phyloP scores from a whole-genome alignment of 2,888 invertebrate genomes.

The Meloe dianella region DNA sequence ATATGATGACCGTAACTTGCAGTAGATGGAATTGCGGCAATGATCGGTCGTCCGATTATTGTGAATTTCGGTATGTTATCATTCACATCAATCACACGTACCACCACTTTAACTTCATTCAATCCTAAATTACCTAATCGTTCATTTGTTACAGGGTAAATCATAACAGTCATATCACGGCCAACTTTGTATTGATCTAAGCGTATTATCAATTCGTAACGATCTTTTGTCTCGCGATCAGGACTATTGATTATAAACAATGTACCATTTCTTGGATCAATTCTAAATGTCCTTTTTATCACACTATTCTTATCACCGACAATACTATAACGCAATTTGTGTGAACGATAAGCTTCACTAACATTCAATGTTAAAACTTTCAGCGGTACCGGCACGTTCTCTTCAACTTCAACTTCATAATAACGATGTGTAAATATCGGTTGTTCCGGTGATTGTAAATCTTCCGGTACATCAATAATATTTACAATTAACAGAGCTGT shows the following conservation, averaged over 20 bases:
- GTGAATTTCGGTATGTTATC: slow-evolving; percentile 83
- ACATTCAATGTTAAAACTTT: slow-evolving; percentile 79
- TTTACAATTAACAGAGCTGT: slow-evolving; percentile 75
- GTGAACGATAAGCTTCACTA: slow-evolving; percentile 69
- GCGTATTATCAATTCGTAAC: slow-evolving; percentile 67
- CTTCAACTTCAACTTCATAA: slow-evolving; percentile 82
- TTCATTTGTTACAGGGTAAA: slow-evolving; percentile 78
- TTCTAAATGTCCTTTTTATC: slow-evolving; percentile 69
- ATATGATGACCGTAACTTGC: slow-evolving; percentile 84
- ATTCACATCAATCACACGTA: slow-evolving; percentile 80
- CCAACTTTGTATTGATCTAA: slow-evolving; percentile 65
- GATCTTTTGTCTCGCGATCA: slow-evolving; percentile 74
- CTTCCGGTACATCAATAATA: slow-evolving; percentile 71
- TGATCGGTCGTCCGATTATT: slow-evolving; percentile 76
- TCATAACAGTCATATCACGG: slow-evolving; percentile 74
- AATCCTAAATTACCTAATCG: slow-evolving; percentile 68
- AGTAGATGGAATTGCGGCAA: slow-evolving; percentile 82
- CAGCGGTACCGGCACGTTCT: slow-evolving; percentile 78
- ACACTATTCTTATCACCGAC: slow-evolving; percentile 67
- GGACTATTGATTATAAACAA: slow-evolving; percentile 75
- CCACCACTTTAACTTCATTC: slow-evolving; percentile 81
- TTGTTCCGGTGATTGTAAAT: slow-evolving; percentile 51
- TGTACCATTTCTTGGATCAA: slow-evolving; percentile 79
- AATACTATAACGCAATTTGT: slow-evolving; percentile 71
- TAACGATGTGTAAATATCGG: slow-evolving; percentile 63